A percentile compares a stretch with the other conserved stretches of the same genome.
Conservation (phyloP, 1,140 invertebrate species). For the Atopsyche davidsoni region DNA sequence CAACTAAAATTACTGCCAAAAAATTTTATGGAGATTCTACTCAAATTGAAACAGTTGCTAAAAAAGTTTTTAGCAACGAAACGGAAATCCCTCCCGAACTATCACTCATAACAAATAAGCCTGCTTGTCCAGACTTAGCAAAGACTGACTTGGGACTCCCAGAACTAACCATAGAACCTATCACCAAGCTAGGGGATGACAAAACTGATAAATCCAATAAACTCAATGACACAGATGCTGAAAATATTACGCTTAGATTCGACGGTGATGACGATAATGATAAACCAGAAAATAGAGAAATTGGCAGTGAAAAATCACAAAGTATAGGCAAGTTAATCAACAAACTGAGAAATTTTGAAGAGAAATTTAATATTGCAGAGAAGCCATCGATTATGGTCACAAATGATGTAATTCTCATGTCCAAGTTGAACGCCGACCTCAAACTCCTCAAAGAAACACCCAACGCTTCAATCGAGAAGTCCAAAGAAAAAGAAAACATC, state of each 20-base stretch:
- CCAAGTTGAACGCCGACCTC: slow-evolving; percentile 43
- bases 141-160: neutral
- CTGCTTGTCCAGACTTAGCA: too few relatives aligned
- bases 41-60: neutral
- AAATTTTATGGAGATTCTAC: slow-evolving; percentile 17
- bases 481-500: slow-evolving; percentile 45
- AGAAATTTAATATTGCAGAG: slow-evolving; percentile 39
- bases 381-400: slow-evolving; percentile 43
- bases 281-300: slow-evolving; percentile 35
- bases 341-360: slow-evolving; percentile 46
- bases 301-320: slow-evolving; percentile 31
- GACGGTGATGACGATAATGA: slow-evolving; percentile 37
- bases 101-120: too few relatives aligned
- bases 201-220: neutral
- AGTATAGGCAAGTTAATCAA: slow-evolving; percentile 47
- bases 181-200: neutral
- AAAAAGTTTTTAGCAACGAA: neutral
- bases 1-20: slow-evolving; percentile 11
- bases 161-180: neutral
- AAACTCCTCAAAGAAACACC: slow-evolving; percentile 45
- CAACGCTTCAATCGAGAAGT: slow-evolving; percentile 37
- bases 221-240: slow-evolving; percentile 35
- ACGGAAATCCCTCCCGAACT: neutral
- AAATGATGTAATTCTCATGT: slow-evolving; percentile 45
- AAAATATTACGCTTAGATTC: slow-evolving; percentile 40